A percentile compares a stretch with the other conserved stretches of the same genome.
phyloP scores from a whole-genome alignment of 2,888 invertebrate genomes.

The Diaperis boleti region DNA sequence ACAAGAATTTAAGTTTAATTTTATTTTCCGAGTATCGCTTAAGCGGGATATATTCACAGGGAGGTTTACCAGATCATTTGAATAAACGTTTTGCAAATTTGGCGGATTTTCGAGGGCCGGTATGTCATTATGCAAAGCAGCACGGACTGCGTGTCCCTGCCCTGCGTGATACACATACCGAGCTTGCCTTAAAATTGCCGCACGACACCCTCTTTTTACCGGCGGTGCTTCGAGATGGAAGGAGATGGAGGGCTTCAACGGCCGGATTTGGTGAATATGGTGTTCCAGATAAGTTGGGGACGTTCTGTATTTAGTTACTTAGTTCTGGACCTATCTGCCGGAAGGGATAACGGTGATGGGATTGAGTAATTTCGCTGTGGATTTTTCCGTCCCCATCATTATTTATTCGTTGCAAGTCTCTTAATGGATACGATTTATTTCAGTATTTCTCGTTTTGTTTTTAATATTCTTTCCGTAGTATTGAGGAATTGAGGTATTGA shows the following conservation, averaged over 20 bases:
- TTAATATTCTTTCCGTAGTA: too few species aligned
- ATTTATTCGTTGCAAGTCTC: too few species aligned
- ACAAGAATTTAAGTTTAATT: constrained; percentile 51
- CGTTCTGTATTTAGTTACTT: too few species aligned
- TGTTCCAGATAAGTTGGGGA: too few species aligned
- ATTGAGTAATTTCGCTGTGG: too few species aligned
- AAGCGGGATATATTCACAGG: constrained; percentile 48
- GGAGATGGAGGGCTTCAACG: background rate
- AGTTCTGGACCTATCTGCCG: too few species aligned
- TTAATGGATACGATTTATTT: too few species aligned
- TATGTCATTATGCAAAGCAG: constrained; percentile 54
- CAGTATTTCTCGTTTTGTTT: too few species aligned
- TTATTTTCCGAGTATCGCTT: constrained; percentile 51
- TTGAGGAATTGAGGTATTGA: too few species aligned
- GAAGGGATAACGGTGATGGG: too few species aligned
- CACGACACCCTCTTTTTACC: constrained; percentile 41
- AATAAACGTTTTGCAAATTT: constrained; percentile 63
- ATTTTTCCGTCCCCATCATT: too few species aligned
- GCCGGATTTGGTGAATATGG: too few species aligned
- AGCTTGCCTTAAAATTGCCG: constrained; percentile 47
- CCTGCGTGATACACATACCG: constrained; percentile 56
- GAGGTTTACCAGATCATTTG: constrained; percentile 54
- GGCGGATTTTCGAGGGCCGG: constrained; percentile 58
- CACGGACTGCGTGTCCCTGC: constrained; percentile 51
- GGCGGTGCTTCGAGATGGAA: background rate